Base-by-base conservation (phyloP, 2,888 invertebrate species). In the Ectobius pallidus region DNA sequence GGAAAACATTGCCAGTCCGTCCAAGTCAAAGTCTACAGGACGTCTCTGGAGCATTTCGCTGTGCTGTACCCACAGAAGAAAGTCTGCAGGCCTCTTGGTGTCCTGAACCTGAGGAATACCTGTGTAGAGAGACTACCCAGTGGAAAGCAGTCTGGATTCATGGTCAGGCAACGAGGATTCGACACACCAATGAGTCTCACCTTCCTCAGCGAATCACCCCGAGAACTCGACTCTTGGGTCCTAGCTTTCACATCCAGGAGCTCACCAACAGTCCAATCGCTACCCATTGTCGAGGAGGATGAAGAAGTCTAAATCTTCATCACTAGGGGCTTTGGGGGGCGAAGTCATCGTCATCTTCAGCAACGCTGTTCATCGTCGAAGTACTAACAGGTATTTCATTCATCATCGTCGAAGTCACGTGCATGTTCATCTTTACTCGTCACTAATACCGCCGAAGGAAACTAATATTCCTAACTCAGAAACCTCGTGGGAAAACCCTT, bases 11-110 rank as follows among this genome's bases (percentile, higher is more conserved):
- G 87, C 20, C 89, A 88, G 80, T 85, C 86, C 75, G 88, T 89
- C 4, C 85, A 89, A 78, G 89, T 89, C 75, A 88, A 88, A 77
- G 89, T 90, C 27, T 89, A 90, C 80, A 84, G 86, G 74, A 89
- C 89, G 4, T 87, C 88, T 61, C 81, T 88, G 79, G 90, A 89
- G 79, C 89, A 90, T 78, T 90, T 90, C 78, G 89, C 88, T 1
- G 89, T 89, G 7, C 86, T 90, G 34, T 89, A 88, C 77, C 89
- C 89, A 7, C 86, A 88, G 80, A 89, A 89, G 81, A 87, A 89
- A 78, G 83, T 89, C 14, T 86, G 88, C 75, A 86, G 88, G 76
- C 87, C 90, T 0, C 82, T 88, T 44, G 88, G 89, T 0, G 89
- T 89, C 1, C 84, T 89, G 49, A 89, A 89, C 80, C 80, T 90